These are phyloP conservation scores for Melanophora roralis DNA, from an alignment of 2,888 invertebrate genomes.

Conservation along the genomic window DNA sequence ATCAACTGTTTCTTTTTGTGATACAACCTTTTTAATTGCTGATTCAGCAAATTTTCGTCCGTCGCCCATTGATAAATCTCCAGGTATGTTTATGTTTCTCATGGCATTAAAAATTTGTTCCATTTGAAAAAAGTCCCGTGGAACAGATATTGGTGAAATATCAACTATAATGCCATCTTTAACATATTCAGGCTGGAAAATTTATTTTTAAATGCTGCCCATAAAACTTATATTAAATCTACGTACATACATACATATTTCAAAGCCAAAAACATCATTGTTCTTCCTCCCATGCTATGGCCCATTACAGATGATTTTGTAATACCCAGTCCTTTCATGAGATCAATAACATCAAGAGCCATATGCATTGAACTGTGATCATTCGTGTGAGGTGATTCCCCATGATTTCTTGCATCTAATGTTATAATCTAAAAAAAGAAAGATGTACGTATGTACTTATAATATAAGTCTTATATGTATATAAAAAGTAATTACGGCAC, in stretches of 20 bases:
- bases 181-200: constrained; percentile 80
- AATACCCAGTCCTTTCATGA: constrained; percentile 82
- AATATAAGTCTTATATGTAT: not conserved
- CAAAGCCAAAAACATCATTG: constrained; percentile 90
- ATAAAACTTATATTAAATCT: no score
- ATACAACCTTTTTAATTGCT: constrained; percentile 79
- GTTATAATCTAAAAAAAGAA: constrained; percentile 76
- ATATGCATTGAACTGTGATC: constrained; percentile 86
- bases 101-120: constrained; percentile 82
- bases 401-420: constrained; percentile 96
- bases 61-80: constrained; percentile 82
- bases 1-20: constrained; percentile 81
- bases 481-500: not conserved
- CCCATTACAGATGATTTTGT: constrained; percentile 86
- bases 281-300: constrained; percentile 97
- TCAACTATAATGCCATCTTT: constrained; percentile 85
- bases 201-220: no score
- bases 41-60: constrained; percentile 83
- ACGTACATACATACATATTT: constrained; percentile 79
- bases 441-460: not conserved
- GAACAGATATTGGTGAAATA: constrained; percentile 81
- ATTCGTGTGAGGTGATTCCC: constrained; percentile 89
- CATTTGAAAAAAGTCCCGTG: constrained; percentile 81
- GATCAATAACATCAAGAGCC: constrained; percentile 84
- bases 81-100: constrained; percentile 80